Base-by-base conservation (phyloP, 2,113 vertebrate species). In the Neodontobutis hainanensis region DNA sequence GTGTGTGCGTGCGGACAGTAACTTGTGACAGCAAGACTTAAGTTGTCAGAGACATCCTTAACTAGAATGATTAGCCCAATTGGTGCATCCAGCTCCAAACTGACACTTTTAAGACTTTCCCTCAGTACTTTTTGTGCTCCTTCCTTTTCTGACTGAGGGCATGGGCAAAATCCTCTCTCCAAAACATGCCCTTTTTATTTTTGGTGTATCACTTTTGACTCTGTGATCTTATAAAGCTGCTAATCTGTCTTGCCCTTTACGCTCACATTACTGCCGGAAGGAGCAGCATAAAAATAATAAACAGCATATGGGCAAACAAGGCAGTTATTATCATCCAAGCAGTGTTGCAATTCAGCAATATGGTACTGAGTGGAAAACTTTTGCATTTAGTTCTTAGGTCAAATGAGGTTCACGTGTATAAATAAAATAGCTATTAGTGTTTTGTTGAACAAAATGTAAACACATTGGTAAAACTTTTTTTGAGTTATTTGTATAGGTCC, bases 101-200 rank as follows among this genome's bases (percentile, higher is more conserved):
- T 73, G 68, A 70, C 58, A 78, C 55, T 61, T 55, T 75, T 59
- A 42, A 69, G 52, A 65, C 56, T 78, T 72, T 38, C 48, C 46
- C 19, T 66, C 35, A 38, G 19, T 44, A 47, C 48, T 35, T 52
- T n/a, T 45, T 14, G 7, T 44, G 66, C 16, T 11, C 53, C 56
- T 40, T 11, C 53, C 56, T 40, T n/a, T 16, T 68, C 40, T 50
- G 47, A 70, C 16, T 58, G 53, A 68, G 46, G 50, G 19, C 49
- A 8, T 50, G 19, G 70, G 9, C 15, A 60, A 27, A 34, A 12
- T 14, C 61, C 55, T 43, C 46, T 50, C 34, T 40, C 48, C 40
- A 48, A 59, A 32, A 5, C 4, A 51, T 34, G 14, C n/a, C 36
- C 11, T 8, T 50, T 10, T 73, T 45, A 57, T 56, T 66, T 48